Conservation (phyloP, 2,888 invertebrate genomes). For the Notodonta dromedarius region DNA sequence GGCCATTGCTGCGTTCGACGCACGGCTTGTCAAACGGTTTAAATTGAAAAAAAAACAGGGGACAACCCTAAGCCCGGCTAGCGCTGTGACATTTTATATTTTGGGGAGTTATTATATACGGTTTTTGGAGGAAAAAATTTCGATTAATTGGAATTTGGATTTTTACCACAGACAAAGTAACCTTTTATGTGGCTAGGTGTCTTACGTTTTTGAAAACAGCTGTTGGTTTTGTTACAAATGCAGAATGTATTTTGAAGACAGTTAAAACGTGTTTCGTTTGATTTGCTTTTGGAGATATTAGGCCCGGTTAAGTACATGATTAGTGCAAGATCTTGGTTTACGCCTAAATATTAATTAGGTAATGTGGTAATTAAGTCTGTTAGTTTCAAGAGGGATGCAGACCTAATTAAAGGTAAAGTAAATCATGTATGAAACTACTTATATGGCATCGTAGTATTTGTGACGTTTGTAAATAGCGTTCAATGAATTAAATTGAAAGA, state of each 20-base stretch:
- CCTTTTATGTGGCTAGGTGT: no score
- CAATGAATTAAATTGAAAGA: conserved; percentile 51
- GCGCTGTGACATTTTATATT: conserved; percentile 77
- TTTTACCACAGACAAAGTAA: background rate
- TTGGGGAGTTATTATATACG: conserved; percentile 63
- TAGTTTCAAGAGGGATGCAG: conserved; percentile 13
- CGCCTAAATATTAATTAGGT: no score
- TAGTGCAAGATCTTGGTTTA: no score
- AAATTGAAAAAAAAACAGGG: conserved; percentile 81
- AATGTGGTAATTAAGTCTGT: no score
- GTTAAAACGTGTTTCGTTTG: no score
- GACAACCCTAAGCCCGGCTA: conserved; percentile 72
- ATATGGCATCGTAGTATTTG: conserved; percentile 26
- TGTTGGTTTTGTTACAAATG: background rate
- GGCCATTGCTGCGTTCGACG: conserved; percentile 77
- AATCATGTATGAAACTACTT: conserved; percentile 11
- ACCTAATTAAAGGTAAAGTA: background rate
- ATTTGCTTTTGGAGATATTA: no score
- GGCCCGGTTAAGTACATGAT: no score
- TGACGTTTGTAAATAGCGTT: conserved; percentile 31
- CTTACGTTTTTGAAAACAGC: conserved; percentile 1
- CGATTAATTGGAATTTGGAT: conserved; percentile 30
- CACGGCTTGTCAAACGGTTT: conserved; percentile 80
- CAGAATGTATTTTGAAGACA: no score
- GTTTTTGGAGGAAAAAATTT: conserved; percentile 48